Percentiles rank a stretch among this genome's conserved stretches.
Evolutionary conservation across 1,140 invertebrate genomes (phyloP).

Genomic region (Heterodera carotae): DNA sequence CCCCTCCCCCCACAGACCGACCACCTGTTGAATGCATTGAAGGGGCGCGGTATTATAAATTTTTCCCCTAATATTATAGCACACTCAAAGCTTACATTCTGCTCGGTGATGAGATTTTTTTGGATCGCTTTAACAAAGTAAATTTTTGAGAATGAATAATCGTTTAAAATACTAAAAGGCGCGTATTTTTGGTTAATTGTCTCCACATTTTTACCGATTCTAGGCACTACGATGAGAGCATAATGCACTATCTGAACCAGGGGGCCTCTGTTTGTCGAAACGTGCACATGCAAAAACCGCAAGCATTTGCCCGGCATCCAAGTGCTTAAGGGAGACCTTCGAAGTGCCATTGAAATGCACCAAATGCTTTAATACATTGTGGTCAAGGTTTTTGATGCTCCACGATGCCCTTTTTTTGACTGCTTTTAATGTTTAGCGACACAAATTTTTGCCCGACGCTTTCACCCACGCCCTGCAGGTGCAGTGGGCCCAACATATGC

Average conservation of each 20-base stretch:
- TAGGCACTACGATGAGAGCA: constrained; percentile 88
- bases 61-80: not conserved
- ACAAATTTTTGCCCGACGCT: constrained; percentile 96
- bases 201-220: constrained; percentile 22
- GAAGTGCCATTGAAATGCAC: constrained; percentile 93
- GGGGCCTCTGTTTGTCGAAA: constrained; percentile 89
- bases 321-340: constrained; percentile 86
- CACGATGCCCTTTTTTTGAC: too few species aligned
- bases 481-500: constrained; percentile 94
- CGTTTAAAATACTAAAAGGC: too few species aligned
- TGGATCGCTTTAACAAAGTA: constrained; percentile 82
- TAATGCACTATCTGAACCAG: constrained; percentile 94
- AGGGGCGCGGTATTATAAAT: too few species aligned
- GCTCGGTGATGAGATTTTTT: constrained; percentile 81
- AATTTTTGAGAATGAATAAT: too few species aligned
- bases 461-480: constrained; percentile 92
- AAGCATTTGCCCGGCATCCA: constrained; percentile 93
- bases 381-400: too few species aligned
- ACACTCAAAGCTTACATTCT: constrained; percentile 72
- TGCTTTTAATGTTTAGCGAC: too few species aligned
- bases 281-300: constrained; percentile 93
- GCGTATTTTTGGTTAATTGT: too few species aligned
- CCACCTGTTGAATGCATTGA: too few species aligned
- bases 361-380: constrained; percentile 67
- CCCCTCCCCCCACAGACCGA: too few species aligned